Evolutionary conservation across 2,888 invertebrate genomes (phyloP).

Genomic region (Monochamus alternatus): DNA sequence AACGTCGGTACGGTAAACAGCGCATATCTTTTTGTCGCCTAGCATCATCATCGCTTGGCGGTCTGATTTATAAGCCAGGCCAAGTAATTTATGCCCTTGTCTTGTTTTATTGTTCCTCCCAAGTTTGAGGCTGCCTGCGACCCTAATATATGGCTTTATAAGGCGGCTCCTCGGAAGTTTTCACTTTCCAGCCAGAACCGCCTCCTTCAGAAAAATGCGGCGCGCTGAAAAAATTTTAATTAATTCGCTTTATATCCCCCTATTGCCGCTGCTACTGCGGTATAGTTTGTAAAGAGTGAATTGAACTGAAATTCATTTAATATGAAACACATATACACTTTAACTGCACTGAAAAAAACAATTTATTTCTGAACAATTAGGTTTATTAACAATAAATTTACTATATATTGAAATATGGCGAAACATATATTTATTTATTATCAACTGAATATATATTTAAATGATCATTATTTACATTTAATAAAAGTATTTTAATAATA

Average conservation of each 20-base stretch:
- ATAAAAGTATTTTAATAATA: no score
- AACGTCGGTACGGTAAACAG: constrained; percentile 5
- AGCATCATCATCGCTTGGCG: constrained; percentile 57
- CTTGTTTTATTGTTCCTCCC: constrained; percentile 60
- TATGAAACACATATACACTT: no score
- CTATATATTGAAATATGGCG: no score
- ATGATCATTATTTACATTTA: no score
- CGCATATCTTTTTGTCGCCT: constrained; percentile 16
- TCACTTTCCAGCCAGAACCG: constrained; percentile 55
- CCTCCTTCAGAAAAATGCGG: constrained; percentile 41
- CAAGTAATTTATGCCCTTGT: constrained; percentile 63
- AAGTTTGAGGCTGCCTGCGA: constrained; percentile 46
- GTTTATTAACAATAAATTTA: no score
- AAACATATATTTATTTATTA: no score
- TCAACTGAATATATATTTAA: no score
- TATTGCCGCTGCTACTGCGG: no score
- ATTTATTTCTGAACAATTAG: no score
- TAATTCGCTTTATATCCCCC: neutral
- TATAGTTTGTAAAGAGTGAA: no score
- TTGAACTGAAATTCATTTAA: no score
- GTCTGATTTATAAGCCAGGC: constrained; percentile 61
- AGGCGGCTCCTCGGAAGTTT: constrained; percentile 54
- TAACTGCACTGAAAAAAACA: no score
- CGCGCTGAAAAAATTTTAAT: constrained; percentile 14
- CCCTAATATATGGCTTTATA: constrained; percentile 62